Base-by-base conservation (phyloP, 2,797 vertebrate genomes). In the Poeciliopsis infans region DNA sequence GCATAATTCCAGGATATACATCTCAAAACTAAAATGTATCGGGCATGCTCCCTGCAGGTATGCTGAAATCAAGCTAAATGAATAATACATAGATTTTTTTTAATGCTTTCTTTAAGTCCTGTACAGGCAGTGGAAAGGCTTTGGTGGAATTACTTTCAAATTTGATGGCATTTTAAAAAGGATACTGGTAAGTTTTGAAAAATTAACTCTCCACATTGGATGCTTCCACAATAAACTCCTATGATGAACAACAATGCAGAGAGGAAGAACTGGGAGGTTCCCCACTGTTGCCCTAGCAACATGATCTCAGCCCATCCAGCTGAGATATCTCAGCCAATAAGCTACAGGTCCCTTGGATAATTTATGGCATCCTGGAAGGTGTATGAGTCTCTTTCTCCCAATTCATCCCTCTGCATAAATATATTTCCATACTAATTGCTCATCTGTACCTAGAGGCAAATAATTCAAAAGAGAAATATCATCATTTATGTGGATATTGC, bases 221-320 rank as follows among this genome's bases (percentile, higher is more conserved):
- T 46, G 15, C 61, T 68, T 69, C 8, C 1, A 41, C 51, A 28
- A 51, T 41, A 72, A 49, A 36, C 18, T 51, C 46, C 70, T 20
- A 20, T 76, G 25, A 80, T 47, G 31, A 79, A 86, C 13, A 31
- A 39, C 75, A 16, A 72, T 5, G 15, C 74, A 77, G 45, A 66
- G 33, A 79, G 79, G 84, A 85, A 87, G 84, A 79, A 84, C 72
- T 79, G 90, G 93, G 87, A 86, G 88, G 87, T 85, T 90, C 85
- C 87, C 79, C 82, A 75, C 80, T 80, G 93, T 94, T 95, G 89
- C 93, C 92, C 73, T 94, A 87, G 94, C 93, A 95, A 96, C 95
- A 93, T 87, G 59, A 93, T 86, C 88, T 95, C 88, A 87, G 87
- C 85, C 91, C 90, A 94, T 92, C 86, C 86, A 83, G 80, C 87